Conservation (phyloP, 2,888 invertebrate species). For the Neoascia interrupta region DNA sequence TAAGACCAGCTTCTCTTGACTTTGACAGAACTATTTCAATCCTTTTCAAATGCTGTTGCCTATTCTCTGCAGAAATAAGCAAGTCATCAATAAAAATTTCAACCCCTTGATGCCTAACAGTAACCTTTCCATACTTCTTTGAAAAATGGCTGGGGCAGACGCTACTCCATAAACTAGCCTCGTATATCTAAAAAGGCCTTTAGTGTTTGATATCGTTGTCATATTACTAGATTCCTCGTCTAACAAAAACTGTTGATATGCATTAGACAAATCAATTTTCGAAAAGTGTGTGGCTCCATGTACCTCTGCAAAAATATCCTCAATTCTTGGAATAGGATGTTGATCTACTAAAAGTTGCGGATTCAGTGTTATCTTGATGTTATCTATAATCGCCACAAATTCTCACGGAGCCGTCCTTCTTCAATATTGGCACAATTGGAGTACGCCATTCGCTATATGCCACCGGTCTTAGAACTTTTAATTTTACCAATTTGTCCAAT, state of each 20-base stretch:
- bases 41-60: no score
- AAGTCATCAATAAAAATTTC: no score
- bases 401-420: conserved; percentile 2
- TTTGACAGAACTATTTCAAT: no score
- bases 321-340: no score
- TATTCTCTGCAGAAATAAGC: no score
- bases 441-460: conserved; percentile 40
- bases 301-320: conserved; percentile 25
- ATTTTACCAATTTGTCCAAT: conserved; percentile 7
- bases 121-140: conserved; percentile 72
- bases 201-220: conserved; percentile 72
- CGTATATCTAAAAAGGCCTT: conserved; percentile 57
- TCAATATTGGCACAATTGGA: conserved; percentile 10
- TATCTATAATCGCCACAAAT: conserved; percentile 18
- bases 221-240: conserved; percentile 69
- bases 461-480: conserved; percentile 12
- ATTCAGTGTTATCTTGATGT: conserved; percentile 24
- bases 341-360: no score
- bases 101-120: no score
- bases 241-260: conserved; percentile 73
- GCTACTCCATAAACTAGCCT: conserved; percentile 72
- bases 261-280: conserved; percentile 72
- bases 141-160: conserved; percentile 72
- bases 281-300: conserved; percentile 59
- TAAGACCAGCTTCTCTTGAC: no score